Percentiles rank a stretch among this genome's conserved stretches.
Conservation (phyloP, 2,797 vertebrate genomes). For the Phylloscopus collybita region DNA sequence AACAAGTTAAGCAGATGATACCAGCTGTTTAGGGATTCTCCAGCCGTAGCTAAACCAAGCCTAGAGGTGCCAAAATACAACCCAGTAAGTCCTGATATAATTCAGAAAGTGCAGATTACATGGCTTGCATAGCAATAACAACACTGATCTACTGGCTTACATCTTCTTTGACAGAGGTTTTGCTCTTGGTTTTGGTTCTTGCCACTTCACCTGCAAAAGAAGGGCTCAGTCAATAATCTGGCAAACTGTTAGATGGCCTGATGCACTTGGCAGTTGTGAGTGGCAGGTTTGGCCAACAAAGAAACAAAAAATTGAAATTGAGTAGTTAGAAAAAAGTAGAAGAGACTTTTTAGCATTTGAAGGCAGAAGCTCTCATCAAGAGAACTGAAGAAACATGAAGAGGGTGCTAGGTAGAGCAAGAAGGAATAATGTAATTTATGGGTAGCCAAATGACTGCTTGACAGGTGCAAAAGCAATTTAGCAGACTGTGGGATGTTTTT, state of each 20-base stretch:
- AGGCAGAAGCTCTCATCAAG: background rate
- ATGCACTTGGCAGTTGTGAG: background rate
- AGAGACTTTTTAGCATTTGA: background rate
- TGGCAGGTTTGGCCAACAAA: background rate
- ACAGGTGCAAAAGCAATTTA: constrained; percentile 29
- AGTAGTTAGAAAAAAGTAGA: background rate
- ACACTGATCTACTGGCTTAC: background rate
- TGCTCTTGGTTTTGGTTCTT: background rate
- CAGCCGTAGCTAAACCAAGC: background rate
- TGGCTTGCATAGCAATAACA: accelerated
- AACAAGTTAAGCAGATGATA: background rate
- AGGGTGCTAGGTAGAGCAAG: background rate
- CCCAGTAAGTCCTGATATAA: background rate
- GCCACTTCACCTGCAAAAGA: background rate
- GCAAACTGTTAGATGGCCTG: background rate
- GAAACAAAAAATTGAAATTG: background rate
- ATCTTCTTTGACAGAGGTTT: background rate
- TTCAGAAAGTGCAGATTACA: background rate
- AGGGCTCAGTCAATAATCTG: background rate
- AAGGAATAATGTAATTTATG: constrained; percentile 30
- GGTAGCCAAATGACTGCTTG: constrained; percentile 36
- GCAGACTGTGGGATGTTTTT: constrained; percentile 7
- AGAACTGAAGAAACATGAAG: background rate
- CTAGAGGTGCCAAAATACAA: background rate
- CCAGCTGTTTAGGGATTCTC: background rate